Evolutionary conservation across 2,113 vertebrate genomes (phyloP), one percentile per base, ranked within the genome.

Genomic region (Syngnathus typhle): DNA sequence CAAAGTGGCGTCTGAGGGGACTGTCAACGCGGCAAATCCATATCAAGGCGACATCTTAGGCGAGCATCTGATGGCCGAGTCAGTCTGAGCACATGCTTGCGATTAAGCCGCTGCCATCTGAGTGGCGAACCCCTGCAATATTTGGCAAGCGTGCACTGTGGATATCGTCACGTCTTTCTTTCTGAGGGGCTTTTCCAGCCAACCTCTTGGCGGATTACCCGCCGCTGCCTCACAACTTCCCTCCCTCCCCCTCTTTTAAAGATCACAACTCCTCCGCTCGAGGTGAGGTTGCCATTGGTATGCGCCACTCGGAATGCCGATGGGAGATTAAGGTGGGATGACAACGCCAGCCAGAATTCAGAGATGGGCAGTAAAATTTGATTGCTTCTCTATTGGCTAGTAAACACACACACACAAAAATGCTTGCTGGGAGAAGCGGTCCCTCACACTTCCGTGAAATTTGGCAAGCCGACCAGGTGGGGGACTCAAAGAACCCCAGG

Each of bases 231-330:
- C 12, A 1, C 9, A n/a, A n/a, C n/a, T n/a, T 1, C 12, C 6
- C 9, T 43, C 4, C 41, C 9, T 41, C 7, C 15, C 2, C 32
- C 56, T 44, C 47, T 43, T 69, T 77, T 71, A 69, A 65, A 78
- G 68, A 73, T 81, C 70, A 78, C 72, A 80, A 80, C 82, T 68
- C 67, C 78, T 79, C 18, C 65, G 69, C 73, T 77, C 72, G 80
- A 82, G 78, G 83, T 75, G 78, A 83, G 84, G 83, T 81, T 85
- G 65, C 73, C 77, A 84, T 88, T 84, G 84, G 82, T 86, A 87
- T 85, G 84, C 83, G 72, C 81, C 86, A 72, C 73, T 80, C 74
- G 68, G 75, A 87, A 84, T 82, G 77, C 86, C 76, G 70, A 81
- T 76, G 86, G 81, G 84, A 88, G 85, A 88, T 88, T 82, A 86